Conservation (phyloP, 2,797 vertebrate genomes). For the Rhinella marina region DNA sequence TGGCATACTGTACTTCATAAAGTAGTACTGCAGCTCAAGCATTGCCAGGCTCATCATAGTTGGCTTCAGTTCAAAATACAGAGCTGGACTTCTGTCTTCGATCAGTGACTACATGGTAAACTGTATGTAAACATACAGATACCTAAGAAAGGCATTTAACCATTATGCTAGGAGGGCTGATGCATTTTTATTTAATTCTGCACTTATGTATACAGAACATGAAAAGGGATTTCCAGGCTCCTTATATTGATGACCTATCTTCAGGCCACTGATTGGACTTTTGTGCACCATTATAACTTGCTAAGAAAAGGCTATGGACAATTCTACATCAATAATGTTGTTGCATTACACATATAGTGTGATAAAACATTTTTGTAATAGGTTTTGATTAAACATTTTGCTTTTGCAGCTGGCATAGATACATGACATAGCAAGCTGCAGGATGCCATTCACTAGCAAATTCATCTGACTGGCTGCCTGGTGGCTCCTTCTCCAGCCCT, state of each 20-base stretch:
- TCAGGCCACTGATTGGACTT: not conserved
- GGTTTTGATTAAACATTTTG: no score
- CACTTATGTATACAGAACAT: not conserved
- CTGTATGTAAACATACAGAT: conserved; percentile 49
- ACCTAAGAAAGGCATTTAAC: conserved; percentile 32
- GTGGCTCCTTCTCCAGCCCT: no score
- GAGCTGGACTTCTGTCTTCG: conserved; percentile 30
- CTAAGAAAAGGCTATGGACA: no score
- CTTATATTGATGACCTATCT: not conserved
- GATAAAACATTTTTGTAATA: no score
- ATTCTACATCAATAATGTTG: no score
- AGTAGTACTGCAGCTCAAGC: conserved; percentile 41
- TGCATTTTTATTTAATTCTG: not conserved
- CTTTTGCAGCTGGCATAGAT: no score
- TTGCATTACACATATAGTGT: no score
- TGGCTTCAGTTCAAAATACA: conserved; percentile 40
- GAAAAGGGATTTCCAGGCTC: not conserved
- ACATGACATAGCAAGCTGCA: no score
- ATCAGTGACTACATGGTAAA: conserved; percentile 37
- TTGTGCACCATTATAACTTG: not conserved
- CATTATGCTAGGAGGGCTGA: not conserved
- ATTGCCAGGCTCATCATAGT: conserved; percentile 34
- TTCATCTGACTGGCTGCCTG: no score
- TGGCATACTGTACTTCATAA: conserved; percentile 44
- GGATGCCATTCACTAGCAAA: no score